Evolutionary conservation across 2,888 invertebrate genomes (phyloP), one percentile per base, ranked within the genome.

Genomic region (Erynnis tages): DNA sequence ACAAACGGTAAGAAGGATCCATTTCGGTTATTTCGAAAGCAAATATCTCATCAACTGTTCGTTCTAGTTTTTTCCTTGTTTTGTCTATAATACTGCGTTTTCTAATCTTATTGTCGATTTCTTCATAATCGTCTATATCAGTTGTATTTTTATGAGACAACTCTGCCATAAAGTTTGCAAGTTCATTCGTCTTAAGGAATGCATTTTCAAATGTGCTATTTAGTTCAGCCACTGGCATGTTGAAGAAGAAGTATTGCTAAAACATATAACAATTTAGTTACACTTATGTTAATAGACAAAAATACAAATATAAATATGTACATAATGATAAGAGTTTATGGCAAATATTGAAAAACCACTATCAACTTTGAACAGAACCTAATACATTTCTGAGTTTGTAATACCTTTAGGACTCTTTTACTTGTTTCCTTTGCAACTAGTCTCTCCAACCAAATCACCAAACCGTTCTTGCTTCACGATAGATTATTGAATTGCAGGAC

Each of bases 241-340:
- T 78, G 59, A 75, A 89, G 58, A 86, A 76, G 55, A 70, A 80
- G 54, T 82, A 84, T 86, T 89, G 86, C 89, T 89, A 76, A 8
- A 82, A 82, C n/a, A n/a, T n/a, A n/a, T n/a, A n/a, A n/a, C n/a
- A n/a, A n/a, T n/a, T n/a, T n/a, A n/a, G n/a, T n/a, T n/a, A n/a
- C n/a, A n/a, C n/a, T n/a, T n/a, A n/a, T n/a, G n/a, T n/a, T n/a
- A n/a, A n/a, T n/a, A n/a, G n/a, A n/a, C n/a, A n/a, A n/a, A n/a
- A n/a, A n/a, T n/a, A n/a, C n/a, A n/a, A n/a, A n/a, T n/a, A n/a
- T n/a, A n/a, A n/a, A n/a, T n/a, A n/a, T n/a, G n/a, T n/a, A n/a
- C n/a, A n/a, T n/a, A n/a, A n/a, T n/a, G n/a, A n/a, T n/a, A n/a
- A n/a, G n/a, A n/a, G n/a, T n/a, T n/a, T n/a, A n/a, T n/a, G n/a